Base-by-base conservation (phyloP, 64 coral and sea anemone genomes). In the Pocillopora verrucosa region DNA sequence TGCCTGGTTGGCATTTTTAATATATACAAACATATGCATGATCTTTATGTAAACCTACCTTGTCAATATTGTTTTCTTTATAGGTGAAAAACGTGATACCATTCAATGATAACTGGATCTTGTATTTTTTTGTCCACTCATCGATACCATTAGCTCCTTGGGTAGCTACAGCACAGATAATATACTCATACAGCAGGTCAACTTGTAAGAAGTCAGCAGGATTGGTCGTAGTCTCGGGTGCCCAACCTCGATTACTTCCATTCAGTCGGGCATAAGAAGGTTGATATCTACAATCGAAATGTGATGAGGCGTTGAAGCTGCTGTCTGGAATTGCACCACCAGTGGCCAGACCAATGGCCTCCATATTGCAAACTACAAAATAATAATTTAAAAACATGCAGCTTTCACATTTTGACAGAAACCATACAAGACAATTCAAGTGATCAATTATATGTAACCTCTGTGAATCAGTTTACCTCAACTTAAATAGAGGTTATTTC, bases 101-200 rank as follows among this genome's bases (percentile, higher is more conserved):
- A 12, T 75, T 10, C 11, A 75, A 16, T 2, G 73, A 75, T 13
- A 36, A 75, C 25, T 0, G 34, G 2, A 75, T 36, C 34, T 75
- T 75, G 73, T 75, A 75, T 0, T 75, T 75, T 34, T 0, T 75
- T 75, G 73, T 75, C 73, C 73, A 75, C 9, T 37, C 26, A 75
- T 75, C 12, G 13, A 12, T 34, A 37, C 10, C 15, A 36, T 25
- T 13, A 74, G 20, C 75, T 74, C 87, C 87, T 89, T 89, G 87
- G 26, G 87, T 89, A 72, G 24, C 16, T 22, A 72, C 68, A 35
- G 87, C 87, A 74, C 68, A n/a, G 68, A 72, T 72, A 72, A 72
- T 10, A 19, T 24, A 72, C 68, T 72, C 68, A 26, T 72, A 26
- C 13, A 22, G 78, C 20, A 80, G 37, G 9, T 80, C 20, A 36